Conservation (phyloP, 1,140 invertebrate species). For the Bactericera cockerelli region DNA sequence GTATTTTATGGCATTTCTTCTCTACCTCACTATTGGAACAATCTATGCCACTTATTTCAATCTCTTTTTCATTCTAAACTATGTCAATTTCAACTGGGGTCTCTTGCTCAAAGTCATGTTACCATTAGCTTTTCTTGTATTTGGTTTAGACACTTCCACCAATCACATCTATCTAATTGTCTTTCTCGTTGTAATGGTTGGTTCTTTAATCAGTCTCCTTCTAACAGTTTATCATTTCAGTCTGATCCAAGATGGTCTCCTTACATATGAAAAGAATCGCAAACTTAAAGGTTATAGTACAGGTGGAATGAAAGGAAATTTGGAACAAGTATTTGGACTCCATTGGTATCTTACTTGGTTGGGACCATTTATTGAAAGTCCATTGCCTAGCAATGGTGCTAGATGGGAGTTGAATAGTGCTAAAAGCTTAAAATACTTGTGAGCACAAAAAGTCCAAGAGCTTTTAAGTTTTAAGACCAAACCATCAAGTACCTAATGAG, state of each 20-base stretch:
- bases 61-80: slow-evolving; percentile 41
- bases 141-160: slow-evolving; percentile 36
- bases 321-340: slow-evolving; percentile 51
- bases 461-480: no score
- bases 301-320: slow-evolving; percentile 50
- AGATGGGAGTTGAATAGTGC: slow-evolving; percentile 35
- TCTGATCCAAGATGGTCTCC: slow-evolving; percentile 44
- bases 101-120: slow-evolving; percentile 44
- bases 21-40: slow-evolving; percentile 58
- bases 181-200: slow-evolving; percentile 47
- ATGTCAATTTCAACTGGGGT: slow-evolving; percentile 31
- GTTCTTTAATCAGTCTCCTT: slow-evolving; percentile 46
- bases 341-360: slow-evolving; percentile 60
- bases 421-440: background rate
- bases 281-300: slow-evolving; percentile 47
- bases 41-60: slow-evolving; percentile 50
- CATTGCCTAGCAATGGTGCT: slow-evolving; percentile 57
- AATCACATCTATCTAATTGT: slow-evolving; percentile 48
- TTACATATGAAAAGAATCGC: slow-evolving; percentile 47
- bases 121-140: slow-evolving; percentile 41
- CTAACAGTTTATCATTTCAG: slow-evolving; percentile 51
- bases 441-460: no score
- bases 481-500: no score
- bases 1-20: slow-evolving; percentile 69
- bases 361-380: slow-evolving; percentile 58